Percentiles rank a stretch among this genome's conserved stretches.
phyloP scores from a whole-genome alignment of 2,113 vertebrate species.

The Rostratula benghalensis region DNA sequence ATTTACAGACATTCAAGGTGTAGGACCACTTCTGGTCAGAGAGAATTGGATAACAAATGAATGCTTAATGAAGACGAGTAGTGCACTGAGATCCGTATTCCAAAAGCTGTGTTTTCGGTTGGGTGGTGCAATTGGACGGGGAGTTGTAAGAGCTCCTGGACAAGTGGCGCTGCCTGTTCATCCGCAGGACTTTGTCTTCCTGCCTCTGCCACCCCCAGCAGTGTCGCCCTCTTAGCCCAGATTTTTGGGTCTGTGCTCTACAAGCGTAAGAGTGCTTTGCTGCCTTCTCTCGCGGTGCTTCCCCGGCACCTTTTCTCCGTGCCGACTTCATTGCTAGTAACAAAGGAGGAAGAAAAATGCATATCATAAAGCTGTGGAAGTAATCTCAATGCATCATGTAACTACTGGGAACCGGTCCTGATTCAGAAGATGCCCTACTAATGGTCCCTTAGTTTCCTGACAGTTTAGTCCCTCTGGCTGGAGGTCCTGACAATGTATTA shows the following conservation, averaged over 20 bases:
- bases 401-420: neutral
- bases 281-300: neutral
- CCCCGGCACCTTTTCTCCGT: neutral
- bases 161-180: neutral
- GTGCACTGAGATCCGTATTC: conserved; percentile 23
- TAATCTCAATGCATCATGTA: neutral
- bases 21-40: conserved; percentile 46
- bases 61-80: conserved; percentile 46
- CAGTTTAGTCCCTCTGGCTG: conserved; percentile 50
- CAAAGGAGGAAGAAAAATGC: neutral
- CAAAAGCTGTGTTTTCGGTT: conserved; percentile 24
- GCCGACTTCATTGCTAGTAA: neutral
- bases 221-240: neutral
- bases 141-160: neutral
- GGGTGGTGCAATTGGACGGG: neutral
- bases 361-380: neutral
- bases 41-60: conserved; percentile 64
- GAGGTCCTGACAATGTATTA: conserved; percentile 76
- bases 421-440: neutral
- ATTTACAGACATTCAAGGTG: conserved; percentile 43
- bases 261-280: neutral
- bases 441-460: conserved; percentile 19
- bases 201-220: neutral
- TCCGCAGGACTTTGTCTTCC: neutral
- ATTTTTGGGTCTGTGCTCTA: neutral